Conservation (phyloP, 2,888 invertebrate species). For the Tubulanus polymorphus region DNA sequence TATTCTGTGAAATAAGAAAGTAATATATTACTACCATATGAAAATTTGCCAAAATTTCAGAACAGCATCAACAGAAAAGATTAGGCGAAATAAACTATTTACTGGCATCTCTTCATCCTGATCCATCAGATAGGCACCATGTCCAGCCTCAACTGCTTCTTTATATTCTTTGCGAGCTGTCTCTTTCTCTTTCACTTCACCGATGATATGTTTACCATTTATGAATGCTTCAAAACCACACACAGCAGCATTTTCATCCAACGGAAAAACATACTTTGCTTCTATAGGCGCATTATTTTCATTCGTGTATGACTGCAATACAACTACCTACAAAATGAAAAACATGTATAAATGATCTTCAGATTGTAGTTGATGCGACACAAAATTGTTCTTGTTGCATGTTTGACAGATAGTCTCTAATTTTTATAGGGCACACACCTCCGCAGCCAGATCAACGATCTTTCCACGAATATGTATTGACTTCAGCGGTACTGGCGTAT, state of each 20-base stretch:
- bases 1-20: slow-evolving; percentile 48
- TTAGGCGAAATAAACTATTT: slow-evolving; percentile 16
- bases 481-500: slow-evolving; percentile 36
- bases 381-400: background rate
- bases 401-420: background rate
- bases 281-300: slow-evolving; percentile 37
- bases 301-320: slow-evolving; percentile 48
- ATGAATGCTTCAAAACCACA: slow-evolving; percentile 55
- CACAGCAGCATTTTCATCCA: slow-evolving; percentile 52
- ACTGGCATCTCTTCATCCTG: slow-evolving; percentile 52
- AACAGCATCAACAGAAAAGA: too few species aligned
- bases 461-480: slow-evolving; percentile 46
- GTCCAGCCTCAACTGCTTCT: slow-evolving; percentile 51
- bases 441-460: slow-evolving; percentile 47
- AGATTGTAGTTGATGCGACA: background rate
- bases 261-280: slow-evolving; percentile 54
- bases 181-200: slow-evolving; percentile 54
- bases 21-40: too few species aligned
- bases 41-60: too few species aligned
- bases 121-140: slow-evolving; percentile 56
- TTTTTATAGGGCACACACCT: slow-evolving; percentile 29
- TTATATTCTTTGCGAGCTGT: slow-evolving; percentile 50
- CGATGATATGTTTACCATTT: slow-evolving; percentile 52
- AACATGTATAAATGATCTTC: background rate
- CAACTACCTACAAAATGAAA: slow-evolving; percentile 44